Evolutionary conservation across 2,113 vertebrate genomes (phyloP), one percentile per base, ranked within the genome.

Genomic region (Capreolus pygargus): DNA sequence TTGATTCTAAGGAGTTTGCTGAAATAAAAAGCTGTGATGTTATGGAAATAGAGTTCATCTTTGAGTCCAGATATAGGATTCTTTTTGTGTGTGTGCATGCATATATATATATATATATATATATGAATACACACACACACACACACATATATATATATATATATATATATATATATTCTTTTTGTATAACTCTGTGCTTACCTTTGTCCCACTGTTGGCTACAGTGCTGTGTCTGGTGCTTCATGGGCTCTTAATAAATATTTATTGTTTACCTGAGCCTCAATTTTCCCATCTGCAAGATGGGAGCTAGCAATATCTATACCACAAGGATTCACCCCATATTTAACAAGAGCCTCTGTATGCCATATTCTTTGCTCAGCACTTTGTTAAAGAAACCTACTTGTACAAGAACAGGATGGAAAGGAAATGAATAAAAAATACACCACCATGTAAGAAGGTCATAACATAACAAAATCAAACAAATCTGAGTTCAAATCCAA

Each of bases 401-500:
- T 12, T 94, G 19, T 5, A 47, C 25, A 54, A 81, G 14, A 33
- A 6, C 11, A 67, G 47, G 36, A 15, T 60, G 23, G 12, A 90
- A 92, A 45, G 5, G 30, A 87, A 64, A 79, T 50, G 7, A 88
- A 39, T 88, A 60, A 61, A 82, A 55, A 76, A 88, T 2, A 27
- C 3, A 74, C 5, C 17, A 60, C 39, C 11, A 58, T 25, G 1
- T 78, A 5, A 94, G 30, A 45, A 76, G 5, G 17, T 45, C 30
- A 27, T 23, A 45, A 70, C 6, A 4, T 57, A 79, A 27, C 28
- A 6, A 91, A 96, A 55, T 58, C 36, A 92, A 87, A 58, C 43
- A 84, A 93, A 93, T 8, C 30, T 85, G 23, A 90, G 19, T 81
- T 97, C 55, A 89, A 94, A 84, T 86, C 82, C 55, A 36, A 93